Base-by-base conservation (phyloP, 2,797 vertebrate species). In the Phrynocephalus guinanensis region DNA sequence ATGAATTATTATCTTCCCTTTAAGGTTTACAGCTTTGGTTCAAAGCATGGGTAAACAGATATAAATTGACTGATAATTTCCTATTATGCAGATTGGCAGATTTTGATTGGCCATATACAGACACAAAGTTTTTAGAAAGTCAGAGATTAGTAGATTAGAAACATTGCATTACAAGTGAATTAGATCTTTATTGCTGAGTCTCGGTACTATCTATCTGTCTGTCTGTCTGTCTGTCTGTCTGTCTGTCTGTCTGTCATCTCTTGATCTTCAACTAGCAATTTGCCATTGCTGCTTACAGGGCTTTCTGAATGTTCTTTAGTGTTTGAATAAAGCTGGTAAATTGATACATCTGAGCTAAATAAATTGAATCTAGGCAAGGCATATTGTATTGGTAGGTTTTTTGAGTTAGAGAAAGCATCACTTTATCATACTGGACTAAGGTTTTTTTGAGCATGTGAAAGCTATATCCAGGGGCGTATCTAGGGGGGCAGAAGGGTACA, bases 1-100 rank as follows among this genome's bases (percentile, higher is more conserved):
- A 71, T 87, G 7, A 3, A 86, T 81, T 76, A 56, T 86, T 87
- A 73, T 86, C 38, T 26, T 16, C 68, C 66, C 83, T 87, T 78
- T 10, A 75, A 78, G 26, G 18, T 67, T 68, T 66, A 48, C 52
- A 85, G 84, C 83, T 33, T 9, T 3, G 7, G 82, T 68, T 91
- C 50, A 80, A 83, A 84, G 16, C 18, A 79, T 71, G 15, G 48
- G 28, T 79, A 63, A 60, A 84, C 67, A 83, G 66, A 84, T 88
- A 90, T 30, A 33, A 79, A 38, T 3, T 7, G 82, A 77, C 79
- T 50, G 38, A 81, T 18, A 6, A 33, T 63, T 26, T 75, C 72
- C 20, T 72, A 88, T 89, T 75, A 83, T 28, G 9, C 26, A 38
- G 66, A 71, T 20, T 66, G 70, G 50, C 44, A 87, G 84, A 66